Evolutionary conservation across 92 coral and sea anemone species (phyloP).

Genomic region (Porites lobata): DNA sequence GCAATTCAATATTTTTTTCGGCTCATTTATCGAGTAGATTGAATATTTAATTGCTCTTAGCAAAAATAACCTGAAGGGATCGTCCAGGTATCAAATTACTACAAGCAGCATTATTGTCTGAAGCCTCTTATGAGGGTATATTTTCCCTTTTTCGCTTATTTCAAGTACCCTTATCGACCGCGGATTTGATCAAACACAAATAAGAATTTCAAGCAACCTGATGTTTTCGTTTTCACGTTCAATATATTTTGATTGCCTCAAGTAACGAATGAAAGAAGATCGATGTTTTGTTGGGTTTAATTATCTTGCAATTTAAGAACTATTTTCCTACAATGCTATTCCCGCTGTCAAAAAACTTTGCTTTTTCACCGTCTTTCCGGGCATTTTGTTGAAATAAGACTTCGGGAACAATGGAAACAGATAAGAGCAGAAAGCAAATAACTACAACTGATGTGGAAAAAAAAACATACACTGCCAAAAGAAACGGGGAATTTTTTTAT

Average conservation of each 20-base stretch:
- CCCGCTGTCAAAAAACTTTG: background rate
- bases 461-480: background rate
- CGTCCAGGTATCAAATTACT: no score
- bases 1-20: background rate
- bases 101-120: no score
- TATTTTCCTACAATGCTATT: background rate
- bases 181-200: no score
- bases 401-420: background rate
- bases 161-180: no score
- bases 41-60: no score
- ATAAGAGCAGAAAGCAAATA: background rate
- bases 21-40: background rate
- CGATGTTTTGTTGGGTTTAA: background rate
- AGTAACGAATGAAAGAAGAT: no score
- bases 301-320: constrained; percentile 20
- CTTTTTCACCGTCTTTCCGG: background rate
- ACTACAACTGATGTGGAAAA: background rate
- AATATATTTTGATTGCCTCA: no score
- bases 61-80: background rate
- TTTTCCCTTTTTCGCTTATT: no score
- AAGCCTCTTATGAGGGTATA: no score
- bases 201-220: no score
- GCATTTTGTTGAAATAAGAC: constrained; percentile 18
- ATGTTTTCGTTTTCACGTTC: no score
- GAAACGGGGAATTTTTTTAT: background rate